Conservation (phyloP, 1,140 invertebrate genomes). For the Chionoecetes opilio region DNA sequence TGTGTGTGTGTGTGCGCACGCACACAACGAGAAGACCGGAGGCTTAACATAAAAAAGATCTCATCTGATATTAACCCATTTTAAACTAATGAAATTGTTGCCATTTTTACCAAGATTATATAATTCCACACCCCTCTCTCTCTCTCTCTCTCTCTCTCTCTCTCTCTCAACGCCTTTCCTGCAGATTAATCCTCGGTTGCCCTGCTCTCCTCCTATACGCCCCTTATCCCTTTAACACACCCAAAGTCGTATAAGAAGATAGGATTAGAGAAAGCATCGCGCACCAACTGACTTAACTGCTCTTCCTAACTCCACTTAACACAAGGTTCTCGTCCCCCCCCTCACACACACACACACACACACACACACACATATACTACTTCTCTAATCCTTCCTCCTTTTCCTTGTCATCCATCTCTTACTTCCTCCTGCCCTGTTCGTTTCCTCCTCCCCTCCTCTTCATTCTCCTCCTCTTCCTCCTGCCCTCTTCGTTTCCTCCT, state of each 20-base stretch:
- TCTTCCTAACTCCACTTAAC: no score
- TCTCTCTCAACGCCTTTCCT: neutral
- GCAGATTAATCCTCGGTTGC: neutral
- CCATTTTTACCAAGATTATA: neutral
- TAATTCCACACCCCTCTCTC: neutral
- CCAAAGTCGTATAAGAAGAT: neutral
- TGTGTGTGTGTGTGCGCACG: slow-evolving; percentile 15
- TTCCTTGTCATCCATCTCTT: no score
- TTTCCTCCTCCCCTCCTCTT: neutral
- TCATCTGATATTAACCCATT: slow-evolving; percentile 29
- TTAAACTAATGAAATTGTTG: slow-evolving; percentile 19
- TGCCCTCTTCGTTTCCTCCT: neutral
- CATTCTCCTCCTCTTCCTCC: neutral
- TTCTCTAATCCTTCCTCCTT: no score
- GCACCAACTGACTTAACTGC: neutral
- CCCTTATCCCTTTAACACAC: neutral
- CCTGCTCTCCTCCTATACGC: neutral
- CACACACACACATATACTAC: no score
- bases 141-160: neutral
- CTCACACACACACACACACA: no score
- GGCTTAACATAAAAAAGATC: neutral
- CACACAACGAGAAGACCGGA: neutral
- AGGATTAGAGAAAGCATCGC: neutral
- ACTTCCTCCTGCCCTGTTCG: no score
- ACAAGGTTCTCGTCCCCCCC: no score